Base-by-base conservation (phyloP, 2,888 invertebrate species). In the Dasypogon diadema region DNA sequence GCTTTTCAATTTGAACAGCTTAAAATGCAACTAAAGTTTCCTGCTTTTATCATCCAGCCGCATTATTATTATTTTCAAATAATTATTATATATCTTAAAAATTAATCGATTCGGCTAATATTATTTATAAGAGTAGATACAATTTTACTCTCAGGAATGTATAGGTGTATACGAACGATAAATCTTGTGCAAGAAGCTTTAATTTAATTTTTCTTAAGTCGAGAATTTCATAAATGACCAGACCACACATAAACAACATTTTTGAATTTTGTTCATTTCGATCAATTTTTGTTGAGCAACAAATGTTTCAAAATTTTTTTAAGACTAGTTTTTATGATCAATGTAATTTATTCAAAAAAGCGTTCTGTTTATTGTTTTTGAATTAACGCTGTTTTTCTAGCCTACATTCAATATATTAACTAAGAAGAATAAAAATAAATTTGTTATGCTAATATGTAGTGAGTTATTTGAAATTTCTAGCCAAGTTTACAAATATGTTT, bases 391-490 rank as follows among this genome's bases (percentile, higher is more conserved):
- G 70, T 70, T 70, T 54, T 54, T 26, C 55, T 74, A 74, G 56
- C 51, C 21, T 37, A 34, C 42, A n/a, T 46, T 22, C 42, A 72
- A 65, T 63, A 63, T 75, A 58, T 72, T 22, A 54, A 54, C 16
- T 24, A 30, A 70, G 24, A 26, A 65, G 21, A 65, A 24, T n/a
- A 18, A 65, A 54, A 76, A 42, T 24, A 63, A 55, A 63, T 14
- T 76, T 46, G 60, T 74, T 54, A 76, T 76, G 76, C 74, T 65
- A 74, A 74, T 26, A n/a, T 74, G 74, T 74, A 74, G 74, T 76
- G 72, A 58, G 54, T 70, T 70, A 34, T 54, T 70, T 70, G 24
- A 70, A 42, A 70, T 30, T 70, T 54, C 30, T 70, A 54, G 54
- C 48, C 6, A 37, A 60, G 16, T 60, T 60, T 37, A 55, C 2